phyloP scores from a whole-genome alignment of 1,140 invertebrate species.

The Macrobrachium rosenbergii region DNA sequence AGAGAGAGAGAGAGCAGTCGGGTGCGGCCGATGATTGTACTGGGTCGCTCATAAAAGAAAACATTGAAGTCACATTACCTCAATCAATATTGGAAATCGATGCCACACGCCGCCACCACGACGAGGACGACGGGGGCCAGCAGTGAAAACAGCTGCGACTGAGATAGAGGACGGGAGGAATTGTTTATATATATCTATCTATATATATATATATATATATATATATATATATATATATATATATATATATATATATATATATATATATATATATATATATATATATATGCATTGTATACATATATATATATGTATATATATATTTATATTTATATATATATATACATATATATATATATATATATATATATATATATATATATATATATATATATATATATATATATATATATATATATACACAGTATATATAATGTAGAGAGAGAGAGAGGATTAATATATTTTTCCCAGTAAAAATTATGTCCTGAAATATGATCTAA shows the following conservation, averaged over 20 bases:
- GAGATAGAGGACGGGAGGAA: no score
- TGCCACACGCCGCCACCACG: no score
- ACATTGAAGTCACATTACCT: neutral
- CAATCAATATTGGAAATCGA: neutral
- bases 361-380: conserved; percentile 22
- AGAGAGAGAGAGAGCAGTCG: neutral
- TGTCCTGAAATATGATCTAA: no score
- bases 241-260: no score
- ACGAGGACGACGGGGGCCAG: no score
- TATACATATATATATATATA: neutral
- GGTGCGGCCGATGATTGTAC: neutral
- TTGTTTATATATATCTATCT: no score
- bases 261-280: neutral
- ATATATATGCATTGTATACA: neutral
- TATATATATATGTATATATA: neutral
- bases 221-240: neutral
- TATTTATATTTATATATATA: neutral
- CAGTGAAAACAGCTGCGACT: no score
- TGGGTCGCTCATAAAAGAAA: neutral
- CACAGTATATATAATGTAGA: no score
- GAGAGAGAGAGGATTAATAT: no score
- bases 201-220: no score
- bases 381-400: conserved; percentile 11
- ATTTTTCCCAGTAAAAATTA: no score
- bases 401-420: neutral